Evolutionary conservation across 2,888 invertebrate genomes (phyloP).

Genomic region (Junonia oenone): DNA sequence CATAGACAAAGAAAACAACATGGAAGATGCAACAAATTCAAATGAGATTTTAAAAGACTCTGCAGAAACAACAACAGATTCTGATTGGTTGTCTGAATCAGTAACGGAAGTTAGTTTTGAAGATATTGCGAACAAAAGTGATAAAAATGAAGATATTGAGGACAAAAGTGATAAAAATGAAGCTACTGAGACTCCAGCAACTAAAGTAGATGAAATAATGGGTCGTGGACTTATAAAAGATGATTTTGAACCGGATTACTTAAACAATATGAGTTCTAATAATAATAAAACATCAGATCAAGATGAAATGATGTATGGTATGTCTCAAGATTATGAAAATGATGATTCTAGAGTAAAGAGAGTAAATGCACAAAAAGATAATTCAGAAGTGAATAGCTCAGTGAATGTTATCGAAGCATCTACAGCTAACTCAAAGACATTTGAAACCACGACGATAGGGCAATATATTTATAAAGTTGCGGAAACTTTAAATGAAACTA

Average conservation of each 20-base stretch:
- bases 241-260: constrained; percentile 67
- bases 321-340: constrained; percentile 58
- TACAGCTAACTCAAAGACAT: constrained; percentile 26
- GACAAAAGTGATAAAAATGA: constrained; percentile 45
- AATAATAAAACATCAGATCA: constrained; percentile 46
- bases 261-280: constrained; percentile 49
- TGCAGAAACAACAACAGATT: constrained; percentile 40
- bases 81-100: constrained; percentile 62
- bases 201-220: constrained; percentile 53
- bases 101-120: constrained; percentile 57
- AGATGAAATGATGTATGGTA: constrained; percentile 53
- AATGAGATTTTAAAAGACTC: constrained; percentile 32
- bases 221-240: constrained; percentile 47
- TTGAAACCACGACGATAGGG: constrained; percentile 57
- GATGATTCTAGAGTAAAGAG: constrained; percentile 59
- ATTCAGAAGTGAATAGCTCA: constrained; percentile 25
- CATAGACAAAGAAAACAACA: constrained; percentile 34
- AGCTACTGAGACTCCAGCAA: constrained; percentile 46
- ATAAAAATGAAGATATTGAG: constrained; percentile 50
- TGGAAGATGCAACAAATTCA: constrained; percentile 31
- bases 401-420: constrained; percentile 22
- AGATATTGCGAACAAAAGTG: constrained; percentile 49
- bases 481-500: constrained; percentile 32
- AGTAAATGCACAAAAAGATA: constrained; percentile 40
- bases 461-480: constrained; percentile 59